Base-by-base conservation (phyloP, 2,888 invertebrate species). In the Drepana falcataria region DNA sequence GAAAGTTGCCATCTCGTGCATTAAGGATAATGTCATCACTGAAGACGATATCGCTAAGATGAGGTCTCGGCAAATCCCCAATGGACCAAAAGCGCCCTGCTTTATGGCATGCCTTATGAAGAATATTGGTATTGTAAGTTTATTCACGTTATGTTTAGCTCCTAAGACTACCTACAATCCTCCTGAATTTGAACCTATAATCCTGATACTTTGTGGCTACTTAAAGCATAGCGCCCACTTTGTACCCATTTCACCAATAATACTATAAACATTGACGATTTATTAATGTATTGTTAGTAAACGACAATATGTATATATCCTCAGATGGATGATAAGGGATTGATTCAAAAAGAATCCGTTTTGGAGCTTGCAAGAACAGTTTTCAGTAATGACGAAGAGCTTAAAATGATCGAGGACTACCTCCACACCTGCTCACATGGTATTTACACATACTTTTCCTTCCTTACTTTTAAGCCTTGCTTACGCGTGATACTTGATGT, bases 81-180 rank as follows among this genome's bases (percentile, higher is more conserved):
- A 68, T 0, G 85, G 89, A 0, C 71, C 77, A 0, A 83, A 83
- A 3, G 83, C 66, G 0, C 81, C 85, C 2, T 90, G 90, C 61
- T 90, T 90, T 59, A 48, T 90, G 41, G 82, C 87, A 0, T 90
- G 90, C 53, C 48, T 88, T 48, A 69, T 87, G 68, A 86, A 69
- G 57, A 71, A 83, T 40, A 65, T 73, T 61, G 90, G 89, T 7
- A 48, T 87, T 55, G 90, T 89, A 62, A 81, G 84, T 79, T 57
- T 56, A 6, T 35, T 2, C 21, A 21, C 21, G 0, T 21, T 21
- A 21, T 21, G 21, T 21, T 21, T 21, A 21, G 1, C 21, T 21
- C 21, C 21, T 21, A 21, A 21, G 21, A 21, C 21, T 21, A 21
- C 21, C 21, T 21, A 21, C 21, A 21, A 21, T 21, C 21, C 21